These are phyloP conservation scores for Arctocebus calabarensis DNA, from an alignment of 2,797 vertebrate genomes.

Conservation along the genomic window DNA sequence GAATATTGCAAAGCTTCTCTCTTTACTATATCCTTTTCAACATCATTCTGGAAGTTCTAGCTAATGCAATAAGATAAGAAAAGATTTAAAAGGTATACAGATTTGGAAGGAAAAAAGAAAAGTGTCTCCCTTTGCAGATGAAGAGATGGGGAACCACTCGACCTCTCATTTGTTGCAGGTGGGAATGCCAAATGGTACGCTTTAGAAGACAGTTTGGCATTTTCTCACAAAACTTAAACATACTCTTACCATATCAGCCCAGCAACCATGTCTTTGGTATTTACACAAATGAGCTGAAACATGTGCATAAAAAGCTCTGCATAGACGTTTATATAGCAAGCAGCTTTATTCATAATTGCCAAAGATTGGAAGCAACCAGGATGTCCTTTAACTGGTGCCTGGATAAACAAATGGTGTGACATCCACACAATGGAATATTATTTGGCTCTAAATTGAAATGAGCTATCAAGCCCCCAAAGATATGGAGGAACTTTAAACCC, in stretches of 20 bases:
- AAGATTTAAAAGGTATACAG: not conserved
- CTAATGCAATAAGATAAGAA: constrained; percentile 25
- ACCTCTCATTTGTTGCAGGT: not conserved
- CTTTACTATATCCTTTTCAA: not conserved
- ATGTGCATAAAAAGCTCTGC: not conserved
- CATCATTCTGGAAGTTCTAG: not conserved
- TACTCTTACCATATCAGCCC: not conserved
- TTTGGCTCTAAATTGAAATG: not conserved
- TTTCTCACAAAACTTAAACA: not conserved
- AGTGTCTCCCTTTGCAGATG: not conserved
- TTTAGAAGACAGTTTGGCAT: not conserved
- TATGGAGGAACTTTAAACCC: not conserved
- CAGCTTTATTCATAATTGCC: not conserved
- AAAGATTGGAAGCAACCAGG: not conserved
- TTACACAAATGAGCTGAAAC: constrained; percentile 22
- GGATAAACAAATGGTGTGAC: not conserved
- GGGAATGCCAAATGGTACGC: not conserved
- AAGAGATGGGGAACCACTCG: not conserved
- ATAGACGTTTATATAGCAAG: not conserved
- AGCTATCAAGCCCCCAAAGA: not conserved
- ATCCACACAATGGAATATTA: not conserved
- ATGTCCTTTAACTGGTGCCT: not conserved
- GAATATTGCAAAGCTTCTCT: not conserved
- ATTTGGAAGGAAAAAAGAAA: not conserved
- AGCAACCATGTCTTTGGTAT: not conserved